These are phyloP conservation scores for Meteorus cinctellus DNA, from an alignment of 2,888 invertebrate genomes.

Conservation along the genomic window DNA sequence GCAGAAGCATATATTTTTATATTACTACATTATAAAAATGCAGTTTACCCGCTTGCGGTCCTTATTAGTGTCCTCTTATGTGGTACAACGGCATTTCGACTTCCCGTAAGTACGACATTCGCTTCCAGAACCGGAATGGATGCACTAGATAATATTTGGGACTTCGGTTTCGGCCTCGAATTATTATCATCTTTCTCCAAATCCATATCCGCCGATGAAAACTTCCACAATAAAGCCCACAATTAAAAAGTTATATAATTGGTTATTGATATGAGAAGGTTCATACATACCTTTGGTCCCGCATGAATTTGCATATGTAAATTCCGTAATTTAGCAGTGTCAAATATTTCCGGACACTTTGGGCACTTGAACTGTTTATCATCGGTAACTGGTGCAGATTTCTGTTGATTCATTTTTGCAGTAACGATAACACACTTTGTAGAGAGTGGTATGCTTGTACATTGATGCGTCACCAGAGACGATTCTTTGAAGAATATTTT, in stretches of 20 bases:
- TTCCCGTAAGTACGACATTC: constrained; percentile 58
- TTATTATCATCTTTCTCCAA: constrained; percentile 48
- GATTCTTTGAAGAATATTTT: constrained; percentile 68
- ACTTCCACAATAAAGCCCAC: constrained; percentile 22
- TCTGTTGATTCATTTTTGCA: constrained; percentile 51
- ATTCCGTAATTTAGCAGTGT: constrained; percentile 60
- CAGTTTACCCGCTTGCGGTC: constrained; percentile 61
- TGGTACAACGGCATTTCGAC: constrained; percentile 58
- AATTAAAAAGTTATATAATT: neutral
- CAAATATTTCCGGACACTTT: constrained; percentile 60
- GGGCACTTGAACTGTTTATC: constrained; percentile 62
- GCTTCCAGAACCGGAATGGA: constrained; percentile 58
- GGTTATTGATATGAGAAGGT: neutral
- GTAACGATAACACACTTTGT: constrained; percentile 51
- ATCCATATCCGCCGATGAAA: constrained; percentile 48
- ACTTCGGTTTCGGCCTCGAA: constrained; percentile 57
- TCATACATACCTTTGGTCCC: constrained; percentile 50
- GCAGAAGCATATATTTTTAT: neutral
- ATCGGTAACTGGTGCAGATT: constrained; percentile 42
- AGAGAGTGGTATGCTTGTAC: constrained; percentile 52
- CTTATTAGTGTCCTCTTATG: constrained; percentile 64
- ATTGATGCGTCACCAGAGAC: constrained; percentile 63
- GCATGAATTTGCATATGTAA: constrained; percentile 61
- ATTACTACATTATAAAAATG: neutral
- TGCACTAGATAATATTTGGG: constrained; percentile 57